Percentiles rank a stretch among this genome's conserved stretches.
Conservation (phyloP, 2,797 vertebrate species). For the Columba guinea region DNA sequence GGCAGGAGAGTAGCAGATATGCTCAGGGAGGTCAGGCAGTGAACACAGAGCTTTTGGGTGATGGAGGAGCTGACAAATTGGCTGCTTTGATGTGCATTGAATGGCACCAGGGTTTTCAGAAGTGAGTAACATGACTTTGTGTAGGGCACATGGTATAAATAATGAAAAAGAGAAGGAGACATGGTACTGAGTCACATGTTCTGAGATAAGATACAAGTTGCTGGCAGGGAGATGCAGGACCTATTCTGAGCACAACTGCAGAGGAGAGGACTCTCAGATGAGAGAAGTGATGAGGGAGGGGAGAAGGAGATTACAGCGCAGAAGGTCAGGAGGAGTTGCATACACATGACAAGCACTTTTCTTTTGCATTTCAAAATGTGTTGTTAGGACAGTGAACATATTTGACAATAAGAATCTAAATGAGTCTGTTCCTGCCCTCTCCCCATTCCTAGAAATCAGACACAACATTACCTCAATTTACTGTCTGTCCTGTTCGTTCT, state of each 20-base stretch:
- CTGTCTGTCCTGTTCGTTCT: not conserved
- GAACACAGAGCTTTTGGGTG: constrained; percentile 1
- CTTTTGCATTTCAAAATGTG: not conserved
- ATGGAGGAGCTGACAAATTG: constrained; percentile 44
- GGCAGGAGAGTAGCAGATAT: not conserved
- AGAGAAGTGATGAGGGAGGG: not conserved
- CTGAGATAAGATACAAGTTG: not conserved
- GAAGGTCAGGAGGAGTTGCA: not conserved
- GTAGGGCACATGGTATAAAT: not conserved
- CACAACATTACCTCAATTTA: not conserved
- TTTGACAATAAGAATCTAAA: not conserved
- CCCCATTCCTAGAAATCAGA: not conserved
- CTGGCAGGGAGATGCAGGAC: not conserved
- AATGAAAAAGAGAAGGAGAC: constrained; percentile 22
- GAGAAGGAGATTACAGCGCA: not conserved
- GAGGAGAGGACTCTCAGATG: not conserved
- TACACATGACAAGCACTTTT: not conserved
- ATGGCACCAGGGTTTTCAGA: not conserved
- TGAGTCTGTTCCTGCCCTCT: not conserved
- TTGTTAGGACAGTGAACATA: not conserved
- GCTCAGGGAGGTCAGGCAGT: not conserved
- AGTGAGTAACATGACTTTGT: not conserved
- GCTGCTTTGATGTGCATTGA: constrained; percentile 41
- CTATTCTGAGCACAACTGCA: not conserved
- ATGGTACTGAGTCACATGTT: not conserved